Conservation (phyloP, 2,113 vertebrate species). For the Phyllostomus hastatus region DNA sequence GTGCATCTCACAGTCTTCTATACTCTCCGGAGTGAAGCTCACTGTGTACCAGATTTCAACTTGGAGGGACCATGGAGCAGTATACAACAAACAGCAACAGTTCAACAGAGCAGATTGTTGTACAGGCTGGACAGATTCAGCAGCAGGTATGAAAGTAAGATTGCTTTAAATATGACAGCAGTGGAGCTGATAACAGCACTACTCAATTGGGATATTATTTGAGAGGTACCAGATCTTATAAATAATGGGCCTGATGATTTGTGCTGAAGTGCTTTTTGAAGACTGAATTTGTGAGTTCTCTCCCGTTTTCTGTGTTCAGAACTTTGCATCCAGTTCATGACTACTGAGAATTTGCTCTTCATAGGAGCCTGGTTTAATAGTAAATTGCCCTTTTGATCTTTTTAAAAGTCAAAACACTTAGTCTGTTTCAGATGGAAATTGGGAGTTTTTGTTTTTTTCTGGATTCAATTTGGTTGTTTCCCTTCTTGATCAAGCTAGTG, state of each 20-base stretch:
- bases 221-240: not conserved
- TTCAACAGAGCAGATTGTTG: slow-evolving; percentile 96
- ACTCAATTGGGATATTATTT: not conserved
- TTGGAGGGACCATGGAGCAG: slow-evolving; percentile 90
- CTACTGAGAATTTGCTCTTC: not conserved
- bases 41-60: not conserved
- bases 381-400: not conserved
- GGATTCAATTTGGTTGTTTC: not conserved
- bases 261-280: not conserved
- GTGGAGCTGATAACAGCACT: not conserved
- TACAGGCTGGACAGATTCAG: slow-evolving; percentile 97
- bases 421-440: slow-evolving; percentile 8
- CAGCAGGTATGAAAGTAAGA: slow-evolving; percentile 88
- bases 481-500: not conserved
- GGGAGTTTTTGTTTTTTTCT: not conserved
- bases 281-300: not conserved
- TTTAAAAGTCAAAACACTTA: not conserved
- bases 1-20: not conserved
- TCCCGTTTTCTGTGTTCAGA: not conserved
- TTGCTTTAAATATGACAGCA: not conserved
- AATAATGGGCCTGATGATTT: not conserved
- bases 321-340: not conserved
- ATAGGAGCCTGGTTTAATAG: not conserved
- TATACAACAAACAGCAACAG: slow-evolving; percentile 93
- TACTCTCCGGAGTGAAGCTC: slow-evolving; percentile 26